Percentiles rank a stretch among this genome's conserved stretches.
phyloP scores from a whole-genome alignment of 1,140 invertebrate genomes.

The Halesus radiatus region DNA sequence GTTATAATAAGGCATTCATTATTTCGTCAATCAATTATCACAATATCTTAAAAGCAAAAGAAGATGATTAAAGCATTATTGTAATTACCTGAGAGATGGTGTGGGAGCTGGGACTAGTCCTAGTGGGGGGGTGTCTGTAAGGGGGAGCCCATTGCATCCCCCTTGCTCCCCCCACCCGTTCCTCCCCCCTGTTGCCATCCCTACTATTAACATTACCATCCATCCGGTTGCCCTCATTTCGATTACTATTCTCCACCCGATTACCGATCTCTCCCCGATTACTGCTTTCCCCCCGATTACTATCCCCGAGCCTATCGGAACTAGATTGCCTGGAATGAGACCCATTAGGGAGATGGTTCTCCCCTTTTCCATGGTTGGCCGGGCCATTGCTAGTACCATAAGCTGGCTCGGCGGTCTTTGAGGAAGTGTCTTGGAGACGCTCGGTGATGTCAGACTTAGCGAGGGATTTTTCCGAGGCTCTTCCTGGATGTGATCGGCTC shows the following conservation, averaged over 20 bases:
- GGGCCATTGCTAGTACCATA: slow-evolving; percentile 60
- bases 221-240: background rate
- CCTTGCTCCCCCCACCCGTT: slow-evolving; percentile 47
- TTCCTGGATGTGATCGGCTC: slow-evolving; percentile 66
- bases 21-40: too few species aligned
- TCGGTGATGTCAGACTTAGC: slow-evolving; percentile 61
- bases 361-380: slow-evolving; percentile 50
- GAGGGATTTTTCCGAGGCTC: slow-evolving; percentile 67
- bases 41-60: too few species aligned
- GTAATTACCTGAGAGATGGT: slow-evolving; percentile 53
- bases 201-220: slow-evolving; percentile 45
- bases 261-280: background rate
- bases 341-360: slow-evolving; percentile 63
- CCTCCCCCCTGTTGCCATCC: background rate
- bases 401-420: slow-evolving; percentile 46
- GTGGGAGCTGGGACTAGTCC: slow-evolving; percentile 47
- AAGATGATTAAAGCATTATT: too few species aligned
- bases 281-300: background rate
- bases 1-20: too few species aligned
- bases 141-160: slow-evolving; percentile 59
- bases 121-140: slow-evolving; percentile 55
- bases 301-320: slow-evolving; percentile 56
- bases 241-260: slow-evolving; percentile 11
- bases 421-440: slow-evolving; percentile 58
- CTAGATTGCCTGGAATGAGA: slow-evolving; percentile 62